phyloP scores from a whole-genome alignment of 2,888 invertebrate genomes.

The Fragum fragum region DNA sequence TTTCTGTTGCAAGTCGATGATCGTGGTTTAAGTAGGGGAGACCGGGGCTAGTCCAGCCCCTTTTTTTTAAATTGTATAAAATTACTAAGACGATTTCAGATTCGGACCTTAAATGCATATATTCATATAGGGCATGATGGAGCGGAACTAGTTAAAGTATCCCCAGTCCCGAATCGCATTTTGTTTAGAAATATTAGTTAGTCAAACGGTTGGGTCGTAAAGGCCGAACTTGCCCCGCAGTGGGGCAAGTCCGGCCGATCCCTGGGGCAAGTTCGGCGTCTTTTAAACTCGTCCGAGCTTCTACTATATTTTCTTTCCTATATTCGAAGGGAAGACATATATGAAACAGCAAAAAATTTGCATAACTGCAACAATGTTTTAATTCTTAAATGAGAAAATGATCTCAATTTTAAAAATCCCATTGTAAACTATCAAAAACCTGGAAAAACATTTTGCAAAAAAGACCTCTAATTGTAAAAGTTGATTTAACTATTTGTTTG shows the following conservation, averaged over 20 bases:
- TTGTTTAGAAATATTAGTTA: neutral
- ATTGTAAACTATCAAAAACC: neutral
- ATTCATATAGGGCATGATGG: neutral
- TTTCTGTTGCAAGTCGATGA: no score
- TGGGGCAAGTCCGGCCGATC: slow-evolving; percentile 21
- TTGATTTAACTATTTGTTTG: no score
- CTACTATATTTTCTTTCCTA: no score
- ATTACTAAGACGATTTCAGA: no score
- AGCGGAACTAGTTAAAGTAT: neutral
- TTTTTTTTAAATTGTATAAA: no score
- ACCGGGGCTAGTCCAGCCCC: no score
- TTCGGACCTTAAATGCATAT: neutral
- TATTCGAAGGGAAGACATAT: neutral
- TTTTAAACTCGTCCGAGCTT: neutral
- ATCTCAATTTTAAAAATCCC: neutral
- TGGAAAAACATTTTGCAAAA: no score
- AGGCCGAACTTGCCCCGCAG: slow-evolving; percentile 21
- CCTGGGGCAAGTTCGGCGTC: slow-evolving; percentile 17
- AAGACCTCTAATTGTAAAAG: no score
- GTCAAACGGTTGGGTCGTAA: neutral
- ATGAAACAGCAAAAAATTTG: neutral
- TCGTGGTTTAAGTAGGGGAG: no score
- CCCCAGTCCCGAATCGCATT: neutral
- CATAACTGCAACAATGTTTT: neutral
- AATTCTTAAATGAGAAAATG: neutral